Percentiles rank a stretch among this genome's conserved stretches.
These are phyloP conservation scores for Lathamus discolor DNA, from an alignment of 2,113 vertebrate genomes.

Conservation along the genomic window DNA sequence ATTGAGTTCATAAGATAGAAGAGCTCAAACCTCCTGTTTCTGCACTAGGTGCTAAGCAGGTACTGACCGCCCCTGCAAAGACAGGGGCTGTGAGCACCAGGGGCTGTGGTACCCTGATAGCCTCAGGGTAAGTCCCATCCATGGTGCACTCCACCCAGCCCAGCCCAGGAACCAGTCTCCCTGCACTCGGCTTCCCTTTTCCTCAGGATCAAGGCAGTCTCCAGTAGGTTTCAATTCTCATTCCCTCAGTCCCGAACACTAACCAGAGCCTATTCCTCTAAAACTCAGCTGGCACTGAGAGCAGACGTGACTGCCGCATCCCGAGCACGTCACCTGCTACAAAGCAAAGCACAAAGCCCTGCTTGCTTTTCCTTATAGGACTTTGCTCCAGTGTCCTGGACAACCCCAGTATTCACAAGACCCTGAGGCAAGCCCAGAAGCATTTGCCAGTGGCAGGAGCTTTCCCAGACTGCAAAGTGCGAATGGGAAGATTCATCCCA, in stretches of 20 bases:
- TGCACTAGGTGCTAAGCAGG: background rate
- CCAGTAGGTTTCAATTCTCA: background rate
- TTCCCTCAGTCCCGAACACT: background rate
- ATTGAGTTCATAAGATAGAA: background rate
- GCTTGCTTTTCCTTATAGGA: background rate
- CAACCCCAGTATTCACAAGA: fast-evolving
- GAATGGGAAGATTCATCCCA: background rate
- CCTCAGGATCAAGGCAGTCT: background rate
- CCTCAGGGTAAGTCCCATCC: background rate
- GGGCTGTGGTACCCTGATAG: background rate
- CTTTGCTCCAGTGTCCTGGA: background rate
- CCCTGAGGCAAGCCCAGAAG: background rate
- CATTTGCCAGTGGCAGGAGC: background rate
- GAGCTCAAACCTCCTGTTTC: background rate
- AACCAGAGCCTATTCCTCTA: background rate
- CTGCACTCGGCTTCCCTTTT: background rate
- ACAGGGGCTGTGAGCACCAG: background rate
- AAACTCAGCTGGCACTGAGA: background rate
- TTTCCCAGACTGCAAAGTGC: background rate
- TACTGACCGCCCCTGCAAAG: background rate
- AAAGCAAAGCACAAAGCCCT: background rate
- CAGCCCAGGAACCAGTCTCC: background rate
- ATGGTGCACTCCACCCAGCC: background rate
- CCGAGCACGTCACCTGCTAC: background rate
- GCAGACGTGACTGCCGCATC: background rate